Conservation (phyloP, 2,113 vertebrate genomes). For the Grus americana region DNA sequence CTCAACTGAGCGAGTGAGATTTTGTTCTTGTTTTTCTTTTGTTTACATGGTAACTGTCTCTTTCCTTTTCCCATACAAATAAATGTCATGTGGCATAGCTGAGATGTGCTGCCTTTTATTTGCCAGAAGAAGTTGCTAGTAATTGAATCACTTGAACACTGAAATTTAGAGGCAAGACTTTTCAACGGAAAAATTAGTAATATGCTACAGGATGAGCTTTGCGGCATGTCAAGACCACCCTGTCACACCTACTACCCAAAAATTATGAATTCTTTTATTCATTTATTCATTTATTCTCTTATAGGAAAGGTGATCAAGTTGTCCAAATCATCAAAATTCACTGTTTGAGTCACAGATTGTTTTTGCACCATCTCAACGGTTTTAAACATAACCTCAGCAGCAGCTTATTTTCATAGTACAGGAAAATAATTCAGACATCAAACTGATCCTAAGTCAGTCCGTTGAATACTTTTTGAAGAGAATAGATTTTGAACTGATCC, state of each 20-base stretch:
- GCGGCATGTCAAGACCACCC: neutral
- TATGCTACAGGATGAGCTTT: neutral
- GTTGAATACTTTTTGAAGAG: neutral
- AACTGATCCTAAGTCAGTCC: neutral
- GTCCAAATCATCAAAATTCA: neutral
- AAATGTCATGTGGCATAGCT: neutral
- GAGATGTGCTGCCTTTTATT: constrained; percentile 11
- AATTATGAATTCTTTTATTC: no score
- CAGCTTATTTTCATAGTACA: neutral
- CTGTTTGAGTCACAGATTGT: neutral
- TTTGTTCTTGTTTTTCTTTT: constrained; percentile 57
- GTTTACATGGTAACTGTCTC: constrained; percentile 58
- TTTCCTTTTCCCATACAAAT: neutral
- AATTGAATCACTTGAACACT: neutral
- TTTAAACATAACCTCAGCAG: neutral
- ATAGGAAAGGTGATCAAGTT: neutral
- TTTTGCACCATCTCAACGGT: neutral
- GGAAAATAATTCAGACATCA: neutral
- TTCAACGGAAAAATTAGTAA: neutral
- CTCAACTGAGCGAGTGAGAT: constrained; percentile 9
- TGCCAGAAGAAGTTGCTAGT: constrained; percentile 21
- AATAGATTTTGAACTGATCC: neutral
- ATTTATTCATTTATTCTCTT: neutral
- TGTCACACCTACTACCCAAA: neutral
- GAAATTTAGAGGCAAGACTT: constrained; percentile 7